Evolutionary conservation across 2,888 invertebrate genomes (phyloP), one percentile per base, ranked within the genome.

Genomic region (Dione vanillae): DNA sequence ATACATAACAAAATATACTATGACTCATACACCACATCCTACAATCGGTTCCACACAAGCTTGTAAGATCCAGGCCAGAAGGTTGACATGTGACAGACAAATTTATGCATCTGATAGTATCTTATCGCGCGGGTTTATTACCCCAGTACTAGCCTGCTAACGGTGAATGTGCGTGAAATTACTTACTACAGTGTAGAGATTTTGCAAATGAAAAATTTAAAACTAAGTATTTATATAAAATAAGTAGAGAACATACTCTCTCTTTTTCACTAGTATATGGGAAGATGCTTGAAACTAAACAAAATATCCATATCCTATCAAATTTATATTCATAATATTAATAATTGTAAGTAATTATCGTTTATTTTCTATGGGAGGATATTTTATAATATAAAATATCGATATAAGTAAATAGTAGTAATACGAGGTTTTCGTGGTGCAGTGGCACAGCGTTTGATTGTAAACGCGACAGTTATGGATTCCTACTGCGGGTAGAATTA

Each of bases 91-190:
- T 84, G 80, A 74, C 83, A 87, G 89, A 90, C 89, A 90, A 87
- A 89, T 91, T 90, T 91, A 91, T 90, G 83, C 81, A 78, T 76
- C 76, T 81, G 89, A 90, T 90, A 88, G 84, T 83, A 84, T 52
- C 41, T 87, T 90, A 91, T 91, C 90, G 75, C 82, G 86, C 85
- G 83, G 85, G 85, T 90, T 90, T 91, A 90, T 89, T 87, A 83
- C 83, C 70, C 66, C 71, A 62, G 73, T 65, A 67, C 73, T 65
- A 40, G 69, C 66, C 65, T 61, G 70, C 65, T 75, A 72, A 76
- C 72, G 71, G 76, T 66, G 47, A 43, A 68, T 65, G 70, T 70
- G 65, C 67, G 73, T 65, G 62, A 70, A 73, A 70, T 70, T 68
- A 65, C 70, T 35, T 43, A 62, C 41, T 7, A 35, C 35, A n/a